These are phyloP conservation scores for Antheraea pernyi DNA, from an alignment of 1,140 invertebrate genomes.

Conservation along the genomic window DNA sequence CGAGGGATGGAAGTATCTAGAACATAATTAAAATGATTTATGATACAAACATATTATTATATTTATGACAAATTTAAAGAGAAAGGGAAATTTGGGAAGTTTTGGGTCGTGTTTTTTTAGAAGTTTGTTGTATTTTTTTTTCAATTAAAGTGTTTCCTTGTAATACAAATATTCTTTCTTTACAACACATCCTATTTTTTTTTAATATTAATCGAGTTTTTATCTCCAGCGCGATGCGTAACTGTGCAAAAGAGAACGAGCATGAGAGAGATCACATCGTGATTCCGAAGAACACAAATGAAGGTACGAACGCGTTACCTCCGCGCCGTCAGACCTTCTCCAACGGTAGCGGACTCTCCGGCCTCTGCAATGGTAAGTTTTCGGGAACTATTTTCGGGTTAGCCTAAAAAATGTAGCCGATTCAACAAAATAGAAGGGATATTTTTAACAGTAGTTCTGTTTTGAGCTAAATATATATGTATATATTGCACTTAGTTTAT, in stretches of 20 bases:
- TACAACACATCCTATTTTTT: too few relatives aligned
- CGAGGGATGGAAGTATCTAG: too few relatives aligned
- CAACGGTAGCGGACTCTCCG: slow-evolving; percentile 78
- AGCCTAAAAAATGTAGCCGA: not conserved
- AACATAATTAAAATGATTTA: too few relatives aligned
- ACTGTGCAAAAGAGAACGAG: slow-evolving; percentile 81
- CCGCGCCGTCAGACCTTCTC: slow-evolving; percentile 80
- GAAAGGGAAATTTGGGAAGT: too few relatives aligned
- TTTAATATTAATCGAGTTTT: not conserved
- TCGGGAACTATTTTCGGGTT: not conserved
- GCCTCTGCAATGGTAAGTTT: slow-evolving; percentile 81
- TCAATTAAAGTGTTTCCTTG: too few relatives aligned
- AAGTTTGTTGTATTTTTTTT: too few relatives aligned
- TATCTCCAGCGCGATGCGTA: slow-evolving; percentile 84
- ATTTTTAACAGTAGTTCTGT: not conserved
- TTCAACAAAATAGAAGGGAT: not conserved
- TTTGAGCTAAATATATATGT: too few relatives aligned
- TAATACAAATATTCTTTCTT: too few relatives aligned
- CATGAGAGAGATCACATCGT: slow-evolving; percentile 83
- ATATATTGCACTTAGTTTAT: not conserved
- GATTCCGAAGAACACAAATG: slow-evolving; percentile 84
- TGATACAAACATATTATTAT: too few relatives aligned
- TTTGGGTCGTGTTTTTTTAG: too few relatives aligned
- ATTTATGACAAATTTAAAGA: too few relatives aligned
- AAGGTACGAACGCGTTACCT: slow-evolving; percentile 79